Conservation (phyloP, 2,113 vertebrate genomes). For the Dryoscopus gambensis region DNA sequence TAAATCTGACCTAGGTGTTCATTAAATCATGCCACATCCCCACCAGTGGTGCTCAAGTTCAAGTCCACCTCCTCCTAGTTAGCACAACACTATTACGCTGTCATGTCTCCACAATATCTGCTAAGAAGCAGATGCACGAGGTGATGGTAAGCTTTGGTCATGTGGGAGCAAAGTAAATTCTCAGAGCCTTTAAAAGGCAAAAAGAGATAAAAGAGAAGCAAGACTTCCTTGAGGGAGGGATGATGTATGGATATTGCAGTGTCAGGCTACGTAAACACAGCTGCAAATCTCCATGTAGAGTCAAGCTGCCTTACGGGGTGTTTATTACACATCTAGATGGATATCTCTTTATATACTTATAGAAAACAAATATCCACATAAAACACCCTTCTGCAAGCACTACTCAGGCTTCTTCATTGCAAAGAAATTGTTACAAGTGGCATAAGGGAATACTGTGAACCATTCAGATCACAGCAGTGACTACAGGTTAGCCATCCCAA, state of each 20-base stretch:
- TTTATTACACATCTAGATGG: slow-evolving; percentile 53
- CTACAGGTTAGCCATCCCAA: not conserved
- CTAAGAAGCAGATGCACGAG: not conserved
- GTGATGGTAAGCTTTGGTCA: not conserved
- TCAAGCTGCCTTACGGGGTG: slow-evolving; percentile 39
- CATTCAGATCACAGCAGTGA: not conserved
- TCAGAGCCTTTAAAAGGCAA: not conserved
- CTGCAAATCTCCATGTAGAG: slow-evolving; percentile 30
- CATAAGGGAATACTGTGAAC: not conserved
- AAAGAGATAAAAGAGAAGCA: slow-evolving; percentile 21
- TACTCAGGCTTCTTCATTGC: not conserved
- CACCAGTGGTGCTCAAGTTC: not conserved
- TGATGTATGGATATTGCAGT: not conserved
- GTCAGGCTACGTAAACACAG: slow-evolving; percentile 40
- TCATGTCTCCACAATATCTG: slow-evolving; percentile 2
- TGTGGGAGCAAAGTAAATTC: not conserved
- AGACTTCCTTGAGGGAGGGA: not conserved
- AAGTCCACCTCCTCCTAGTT: not conserved
- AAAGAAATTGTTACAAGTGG: not conserved
- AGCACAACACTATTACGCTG: not conserved
- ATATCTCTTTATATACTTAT: slow-evolving; percentile 42
- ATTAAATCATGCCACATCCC: not conserved
- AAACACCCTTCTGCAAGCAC: not conserved
- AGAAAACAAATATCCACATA: slow-evolving; percentile 47
- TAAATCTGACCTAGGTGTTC: not conserved